Percentiles rank a stretch among this genome's conserved stretches.
Conservation (phyloP, 2,888 invertebrate genomes). For the Stenodema calcarata region DNA sequence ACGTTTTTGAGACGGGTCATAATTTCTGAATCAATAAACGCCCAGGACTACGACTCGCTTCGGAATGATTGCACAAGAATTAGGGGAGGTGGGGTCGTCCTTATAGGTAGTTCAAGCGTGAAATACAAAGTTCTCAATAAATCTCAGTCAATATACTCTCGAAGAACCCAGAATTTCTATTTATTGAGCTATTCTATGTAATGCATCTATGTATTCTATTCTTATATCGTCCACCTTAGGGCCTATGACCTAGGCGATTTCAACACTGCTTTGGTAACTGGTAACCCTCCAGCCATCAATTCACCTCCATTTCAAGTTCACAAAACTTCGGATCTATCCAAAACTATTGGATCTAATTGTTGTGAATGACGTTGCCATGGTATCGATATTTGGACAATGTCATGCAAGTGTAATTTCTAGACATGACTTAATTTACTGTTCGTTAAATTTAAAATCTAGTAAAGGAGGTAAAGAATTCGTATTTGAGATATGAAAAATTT, state of each 20-base stretch:
- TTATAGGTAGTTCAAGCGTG: neutral
- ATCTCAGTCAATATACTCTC: neutral
- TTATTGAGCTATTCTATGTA: neutral
- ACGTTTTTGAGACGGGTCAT: neutral
- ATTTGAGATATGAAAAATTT: neutral
- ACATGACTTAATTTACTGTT: neutral
- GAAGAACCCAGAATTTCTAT: constrained; percentile 8
- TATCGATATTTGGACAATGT: neutral
- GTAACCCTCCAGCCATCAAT: neutral
- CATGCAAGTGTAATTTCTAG: neutral
- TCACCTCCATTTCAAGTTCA: neutral
- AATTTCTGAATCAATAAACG: neutral
- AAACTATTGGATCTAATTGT: neutral
- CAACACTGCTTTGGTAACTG: neutral
- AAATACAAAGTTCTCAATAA: neutral
- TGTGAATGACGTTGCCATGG: neutral
- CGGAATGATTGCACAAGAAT: neutral
- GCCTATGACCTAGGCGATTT: neutral
- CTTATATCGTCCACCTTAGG: no score
- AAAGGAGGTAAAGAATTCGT: neutral
- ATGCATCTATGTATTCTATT: neutral
- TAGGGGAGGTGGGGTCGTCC: neutral
- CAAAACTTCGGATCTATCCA: no score
- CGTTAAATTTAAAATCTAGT: neutral
- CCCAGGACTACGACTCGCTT: neutral